Evolutionary conservation across 2,113 vertebrate genomes (phyloP).

Genomic region (Pygoscelis antarcticus): DNA sequence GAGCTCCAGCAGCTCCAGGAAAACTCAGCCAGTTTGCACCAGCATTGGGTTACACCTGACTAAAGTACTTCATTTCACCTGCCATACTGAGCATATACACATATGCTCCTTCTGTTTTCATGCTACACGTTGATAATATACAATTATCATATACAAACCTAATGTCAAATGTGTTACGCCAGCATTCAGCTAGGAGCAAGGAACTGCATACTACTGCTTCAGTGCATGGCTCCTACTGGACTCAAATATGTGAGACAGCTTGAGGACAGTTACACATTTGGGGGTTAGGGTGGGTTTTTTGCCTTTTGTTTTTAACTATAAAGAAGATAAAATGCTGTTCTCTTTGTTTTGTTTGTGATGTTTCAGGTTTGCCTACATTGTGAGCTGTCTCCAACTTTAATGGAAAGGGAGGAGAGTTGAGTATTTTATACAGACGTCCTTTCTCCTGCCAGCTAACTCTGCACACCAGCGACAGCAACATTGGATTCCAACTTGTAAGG

Average conservation of each 20-base stretch:
- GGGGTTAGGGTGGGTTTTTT: neutral
- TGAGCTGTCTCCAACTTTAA: neutral
- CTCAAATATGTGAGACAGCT: neutral
- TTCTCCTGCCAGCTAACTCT: neutral
- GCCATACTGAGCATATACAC: neutral
- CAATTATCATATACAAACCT: neutral
- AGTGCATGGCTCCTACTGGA: neutral
- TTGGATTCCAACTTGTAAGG: neutral
- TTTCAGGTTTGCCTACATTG: neutral
- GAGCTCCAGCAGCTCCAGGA: neutral
- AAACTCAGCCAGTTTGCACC: neutral
- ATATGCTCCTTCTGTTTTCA: neutral
- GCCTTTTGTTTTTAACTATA: neutral
- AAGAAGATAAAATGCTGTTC: neutral
- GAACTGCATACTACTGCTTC: neutral
- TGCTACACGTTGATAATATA: neutral
- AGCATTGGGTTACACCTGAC: neutral
- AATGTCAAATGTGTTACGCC: neutral
- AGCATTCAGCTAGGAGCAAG: neutral
- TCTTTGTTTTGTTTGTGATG: neutral
- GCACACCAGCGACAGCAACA: accelerated
- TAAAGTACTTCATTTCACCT: neutral
- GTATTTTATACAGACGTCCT: neutral
- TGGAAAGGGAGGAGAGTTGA: neutral
- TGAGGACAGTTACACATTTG: neutral